Base-by-base conservation (phyloP, 2,888 invertebrate species). In the Mythimna pallens region DNA sequence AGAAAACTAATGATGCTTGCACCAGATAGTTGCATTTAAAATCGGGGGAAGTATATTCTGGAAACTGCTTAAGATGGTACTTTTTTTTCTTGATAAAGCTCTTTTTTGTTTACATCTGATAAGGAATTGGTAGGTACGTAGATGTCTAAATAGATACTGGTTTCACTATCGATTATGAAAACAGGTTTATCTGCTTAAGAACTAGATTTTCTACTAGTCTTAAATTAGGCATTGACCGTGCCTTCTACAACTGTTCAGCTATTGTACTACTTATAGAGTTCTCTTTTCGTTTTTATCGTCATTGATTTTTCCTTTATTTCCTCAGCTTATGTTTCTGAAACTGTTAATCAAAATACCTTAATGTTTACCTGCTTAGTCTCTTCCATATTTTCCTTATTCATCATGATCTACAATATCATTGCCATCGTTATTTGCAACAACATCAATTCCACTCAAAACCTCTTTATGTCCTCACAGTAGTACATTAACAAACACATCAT, bases 1-100 rank as follows among this genome's bases (percentile, higher is more conserved):
- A 86, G 82, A 85, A 88, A 89, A 89, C 88, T 85, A 88, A 89
- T 84, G 83, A 80, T 70, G 68, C 85, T 85, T 77, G 83, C 83
- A 61, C 81, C 76, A 84, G 85, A 83, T 83, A 85, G 73, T 79
- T 77, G 77, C 70, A 79, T 85, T 84, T 85, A 66, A 84, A 82
- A 81, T 78, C 63, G 70, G 73, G 68, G 50, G 25, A 71, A 47
- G 67, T 70, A 70, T 75, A 64, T 68, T 80, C 64, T 61, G 14
- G 40, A 62, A 73, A 59, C 55, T 82, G 68, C 65, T 78, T 52
- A 22, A 70, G 66, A 74, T 10, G 52, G 8, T 25, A 30, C 12
- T 10, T 62, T 70, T 70, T 67, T 58, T 47, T 14, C 47, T 20
- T 40, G 9, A 20, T 67, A 20, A 10, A 70, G 8, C 12, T 6